Base-by-base conservation (phyloP, 2,888 invertebrate species). In the Orthosia gracilis region DNA sequence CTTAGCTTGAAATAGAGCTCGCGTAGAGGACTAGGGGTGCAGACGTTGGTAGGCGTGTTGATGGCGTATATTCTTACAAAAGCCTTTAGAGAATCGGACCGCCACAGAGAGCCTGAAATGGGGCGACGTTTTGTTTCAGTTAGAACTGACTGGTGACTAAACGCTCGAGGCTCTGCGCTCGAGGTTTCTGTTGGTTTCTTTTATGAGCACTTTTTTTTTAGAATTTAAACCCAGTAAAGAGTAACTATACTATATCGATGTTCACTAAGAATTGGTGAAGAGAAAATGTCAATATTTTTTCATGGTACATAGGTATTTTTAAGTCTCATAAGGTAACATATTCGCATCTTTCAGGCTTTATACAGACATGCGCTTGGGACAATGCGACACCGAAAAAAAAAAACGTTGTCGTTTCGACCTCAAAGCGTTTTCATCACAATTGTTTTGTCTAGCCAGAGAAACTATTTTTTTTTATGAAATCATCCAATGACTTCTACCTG, bases 41-140 rank as follows among this genome's bases (percentile, higher is more conserved):
- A 61, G 26, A 47, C 49, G 15, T 67, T 40, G 55, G 26, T 1
- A 26, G 26, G 63, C 26, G 64, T 68, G 47, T 71, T 65, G 49
- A 49, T 52, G 59, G 59, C 57, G 57, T 58, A 4, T 21, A 17
- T 65, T 76, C 54, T 64, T 55, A 80, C 59, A 80, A 75, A 68
- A 69, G 64, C 52, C 21, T 58, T 40, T 50, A 69, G 26, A 31
- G 49, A 31, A 50, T 31, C 54, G 47, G 21, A 21, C 49, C 61
- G 17, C 40, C 47, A 67, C 57, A 79, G 18, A 64, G n/a, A 66
- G 68, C 50, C 69, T 64, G 65, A 74, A 66, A 61, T 55, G 13
- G 58, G 31, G 18, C 57, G 17, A 49, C 52, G 52, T 52, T 67
- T 67, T 58, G 80, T 59, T 79, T 63, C 49, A 45, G 11, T 67